phyloP scores from a whole-genome alignment of 2,113 vertebrate genomes.

The Elgaria multicarinata region DNA sequence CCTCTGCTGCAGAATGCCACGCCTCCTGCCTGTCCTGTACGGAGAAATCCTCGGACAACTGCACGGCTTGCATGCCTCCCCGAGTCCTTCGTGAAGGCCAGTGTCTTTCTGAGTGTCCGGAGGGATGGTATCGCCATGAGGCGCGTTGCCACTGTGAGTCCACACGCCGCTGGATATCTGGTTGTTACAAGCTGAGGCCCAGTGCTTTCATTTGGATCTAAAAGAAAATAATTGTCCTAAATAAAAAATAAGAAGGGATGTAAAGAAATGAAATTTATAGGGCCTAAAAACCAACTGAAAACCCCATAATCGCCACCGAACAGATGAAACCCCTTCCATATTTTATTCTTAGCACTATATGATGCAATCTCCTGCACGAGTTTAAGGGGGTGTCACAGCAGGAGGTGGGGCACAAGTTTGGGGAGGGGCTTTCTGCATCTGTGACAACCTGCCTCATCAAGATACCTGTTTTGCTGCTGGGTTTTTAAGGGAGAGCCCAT shows the following conservation, averaged over 20 bases:
- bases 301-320: background rate
- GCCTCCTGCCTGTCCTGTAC: slow-evolving; percentile 8
- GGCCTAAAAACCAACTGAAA: background rate
- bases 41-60: background rate
- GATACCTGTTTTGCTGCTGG: background rate
- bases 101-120: slow-evolving; percentile 1
- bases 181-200: background rate
- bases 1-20: background rate
- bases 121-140: slow-evolving; percentile 9
- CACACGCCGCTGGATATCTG: background rate
- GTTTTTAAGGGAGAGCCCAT: background rate
- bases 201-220: background rate
- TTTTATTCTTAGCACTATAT: background rate
- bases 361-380: background rate
- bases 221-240: too few species aligned
- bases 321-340: background rate
- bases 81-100: background rate
- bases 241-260: background rate
- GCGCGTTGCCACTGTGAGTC: slow-evolving; percentile 5
- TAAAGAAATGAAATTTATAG: background rate
- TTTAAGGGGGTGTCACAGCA: background rate
- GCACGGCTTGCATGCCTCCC: background rate
- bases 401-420: too few species aligned
- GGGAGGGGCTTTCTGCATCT: background rate
- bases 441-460: too few species aligned